Evolutionary conservation across 2,113 vertebrate species (phyloP), one percentile per base, ranked within the genome.

Genomic region (Aplodontia rufa): DNA sequence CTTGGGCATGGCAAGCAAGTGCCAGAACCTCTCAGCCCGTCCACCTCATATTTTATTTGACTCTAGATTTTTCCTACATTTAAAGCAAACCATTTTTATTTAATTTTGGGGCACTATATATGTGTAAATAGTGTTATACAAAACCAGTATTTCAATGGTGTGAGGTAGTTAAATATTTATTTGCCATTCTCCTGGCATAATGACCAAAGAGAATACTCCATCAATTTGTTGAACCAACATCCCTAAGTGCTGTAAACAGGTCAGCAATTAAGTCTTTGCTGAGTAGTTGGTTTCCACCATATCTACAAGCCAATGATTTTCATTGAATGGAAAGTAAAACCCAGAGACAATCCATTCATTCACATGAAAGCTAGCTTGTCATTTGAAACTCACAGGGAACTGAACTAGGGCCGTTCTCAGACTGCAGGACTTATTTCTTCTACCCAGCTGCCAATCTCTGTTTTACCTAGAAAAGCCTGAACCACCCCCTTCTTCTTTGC

Each of bases 211-310:
- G 89, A 97, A 92, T 76, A 95, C 93, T 93, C 96, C 79, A 79
- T 95, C 82, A 87, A 66, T 89, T 94, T 92, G 89, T 95, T 95
- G 91, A 97, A 90, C 80, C 91, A 92, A 64, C 93, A 79, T 96
- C 51, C 69, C 76, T 94, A 96, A 96, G 74, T 68, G 93, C 81
- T 87, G 75, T 58, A 97, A 97, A 96, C 69, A 94, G 91, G 90
- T 95, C 88, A 97, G 97, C 94, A 75, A 92, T 97, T 91, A 94
- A 95, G 94, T 97, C 94, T 97, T 96, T 97, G 97, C 96, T 97
- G 87, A 97, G 90, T 95, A 66, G 53, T 30, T 79, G 40, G 30
- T 97, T 98, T 97, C 92, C 79, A 90, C 9, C 14, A 95, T 91
- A 92, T 87, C 97, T 95, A 97, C 58, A 32, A 9, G 53, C n/a